Evolutionary conservation across 2,797 vertebrate species (phyloP), one percentile per base, ranked within the genome.

Genomic region (Lateolabrax maculatus): DNA sequence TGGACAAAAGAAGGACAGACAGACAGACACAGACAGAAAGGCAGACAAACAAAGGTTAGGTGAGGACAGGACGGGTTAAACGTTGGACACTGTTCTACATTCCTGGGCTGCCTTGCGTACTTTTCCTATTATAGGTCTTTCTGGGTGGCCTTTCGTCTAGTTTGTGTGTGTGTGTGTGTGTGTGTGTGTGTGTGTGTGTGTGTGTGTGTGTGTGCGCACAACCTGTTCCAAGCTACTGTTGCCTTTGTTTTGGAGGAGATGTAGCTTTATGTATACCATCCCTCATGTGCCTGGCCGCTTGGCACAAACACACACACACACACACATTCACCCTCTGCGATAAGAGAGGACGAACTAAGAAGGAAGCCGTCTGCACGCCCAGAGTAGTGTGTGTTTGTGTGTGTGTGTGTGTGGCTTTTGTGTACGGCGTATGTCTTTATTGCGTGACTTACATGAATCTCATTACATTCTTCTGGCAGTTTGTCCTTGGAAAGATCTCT

Each of bases 91-190:
- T 49, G 64, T 25, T 60, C 61, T 12, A 53, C 71, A 87, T 83
- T 88, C 77, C 65, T 41, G 9, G 82, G 48, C 77, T 89, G 86
- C 75, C 83, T 44, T 7, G 49, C 67, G 8, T 81, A 65, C 77
- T 81, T 84, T 81, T 87, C 79, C 83, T 89, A 82, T 79, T 83
- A 80, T 74, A 87, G 81, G 31, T 61, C 53, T 65, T 60, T 80
- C 78, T 87, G 79, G 83, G 84, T 85, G 81, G 77, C 67, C 65
- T 69, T 60, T 12, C 57, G 34, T 74, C 19, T 4, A 2, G 27
- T 48, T 25, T 68, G 71, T 60, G 9, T 81, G 29, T 70, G 53
- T 65, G 61, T 53, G 39, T 60, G 8, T 51, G 49, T 37, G n/a
- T 55, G 61, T 65, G 48, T 53, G 53, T 66, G 53, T 61, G 43